Base-by-base conservation (phyloP, 1,140 invertebrate genomes). In the Tribolium castaneum region DNA sequence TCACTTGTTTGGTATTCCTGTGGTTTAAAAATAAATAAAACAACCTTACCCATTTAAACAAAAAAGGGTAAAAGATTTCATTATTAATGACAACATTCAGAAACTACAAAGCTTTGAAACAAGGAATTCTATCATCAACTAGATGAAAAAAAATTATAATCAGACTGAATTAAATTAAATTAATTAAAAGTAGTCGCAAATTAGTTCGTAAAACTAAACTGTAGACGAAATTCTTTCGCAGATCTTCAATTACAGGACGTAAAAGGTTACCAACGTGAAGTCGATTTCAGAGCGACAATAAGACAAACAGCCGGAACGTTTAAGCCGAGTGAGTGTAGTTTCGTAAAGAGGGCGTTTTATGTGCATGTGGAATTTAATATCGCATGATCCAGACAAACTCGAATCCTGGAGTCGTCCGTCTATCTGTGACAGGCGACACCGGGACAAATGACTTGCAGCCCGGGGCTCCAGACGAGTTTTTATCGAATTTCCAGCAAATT, bases 311-410 rank as follows among this genome's bases (percentile, higher is more conserved):
- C 54, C 25, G 50, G 45, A 77, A 56, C 50, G 78, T 34, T 80
- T 70, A 34, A 74, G 62, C 1, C 62, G 16, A 73, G 70, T 73
- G 59, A 71, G 66, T 77, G 70, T 77, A 72, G 66, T 59, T 78
- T 70, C 52, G 51, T 78, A 62, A 78, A 78, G 70, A 73, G 70
- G 70, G 22, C 70, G 70, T 73, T 78, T 78, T 78, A 78, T 78
- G 70, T 78, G 79, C 59, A 72, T 76, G 78, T 71, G 80, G 78
- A 81, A 81, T 81, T 74, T 76, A 81, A 81, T 81, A 81, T 77
- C 75, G 80, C 66, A 79, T 77, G 80, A 79, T 81, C 49, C 75
- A 80, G 79, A 78, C 75, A 51, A 75, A 39, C 54, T 25, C 72
- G 19, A 19, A 52, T 10, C 45, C 50, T 22, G 30, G 52, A 54